These are phyloP conservation scores for Tenthredo notha DNA, from an alignment of 2,888 invertebrate species.

Conservation along the genomic window DNA sequence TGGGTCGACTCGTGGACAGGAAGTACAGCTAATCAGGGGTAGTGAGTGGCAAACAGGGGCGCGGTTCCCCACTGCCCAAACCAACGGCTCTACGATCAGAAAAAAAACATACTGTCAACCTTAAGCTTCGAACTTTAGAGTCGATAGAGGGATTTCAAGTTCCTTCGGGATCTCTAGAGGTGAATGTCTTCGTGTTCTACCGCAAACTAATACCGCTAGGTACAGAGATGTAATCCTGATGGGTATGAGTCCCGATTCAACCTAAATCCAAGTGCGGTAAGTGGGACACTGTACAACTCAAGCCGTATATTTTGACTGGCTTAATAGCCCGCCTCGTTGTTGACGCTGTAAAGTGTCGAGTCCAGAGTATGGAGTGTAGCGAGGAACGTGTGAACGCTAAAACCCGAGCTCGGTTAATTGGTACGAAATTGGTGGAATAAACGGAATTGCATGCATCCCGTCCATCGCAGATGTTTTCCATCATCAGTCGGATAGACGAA, in stretches of 20 bases:
- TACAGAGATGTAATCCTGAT: not conserved
- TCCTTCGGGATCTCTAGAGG: too few relatives aligned
- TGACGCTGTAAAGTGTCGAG: conserved; percentile 12
- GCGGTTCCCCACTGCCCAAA: conserved; percentile 67
- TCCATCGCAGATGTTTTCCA: conserved; percentile 72
- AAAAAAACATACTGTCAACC: not conserved
- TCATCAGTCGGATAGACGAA: not conserved
- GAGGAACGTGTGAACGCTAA: conserved; percentile 45
- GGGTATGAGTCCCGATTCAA: not conserved
- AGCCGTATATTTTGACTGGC: conserved; percentile 35
- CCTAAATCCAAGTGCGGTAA: conserved; percentile 13
- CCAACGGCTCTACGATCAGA: not conserved
- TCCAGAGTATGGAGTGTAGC: not conserved
- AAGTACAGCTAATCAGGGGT: conserved; percentile 78
- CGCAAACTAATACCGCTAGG: not conserved
- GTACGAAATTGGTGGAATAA: conserved; percentile 74
- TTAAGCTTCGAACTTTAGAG: conserved; percentile 6
- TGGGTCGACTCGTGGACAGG: conserved; percentile 74
- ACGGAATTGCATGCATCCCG: conserved; percentile 76
- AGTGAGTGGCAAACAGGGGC: conserved; percentile 78
- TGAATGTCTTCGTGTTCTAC: not conserved
- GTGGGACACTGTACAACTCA: conserved; percentile 19
- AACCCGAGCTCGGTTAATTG: conserved; percentile 68
- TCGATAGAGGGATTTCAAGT: not conserved
- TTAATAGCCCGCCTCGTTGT: conserved; percentile 36